Base-by-base conservation (phyloP, 2,888 invertebrate genomes). In the Cryptocephalus moraei region DNA sequence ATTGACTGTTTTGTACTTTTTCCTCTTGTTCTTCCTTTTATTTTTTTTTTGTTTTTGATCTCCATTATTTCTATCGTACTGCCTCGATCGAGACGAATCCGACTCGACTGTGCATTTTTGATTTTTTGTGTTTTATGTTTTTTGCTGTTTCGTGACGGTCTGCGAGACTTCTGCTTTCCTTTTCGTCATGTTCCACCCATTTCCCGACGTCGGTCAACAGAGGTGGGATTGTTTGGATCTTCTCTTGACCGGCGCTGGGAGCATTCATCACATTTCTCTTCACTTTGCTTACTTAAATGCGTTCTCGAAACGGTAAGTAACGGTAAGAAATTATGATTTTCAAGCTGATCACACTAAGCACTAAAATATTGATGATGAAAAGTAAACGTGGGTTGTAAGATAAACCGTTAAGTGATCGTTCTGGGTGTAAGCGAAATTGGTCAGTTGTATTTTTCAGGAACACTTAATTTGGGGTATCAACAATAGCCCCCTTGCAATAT, bases 131-230 rank as follows among this genome's bases (percentile, higher is more conserved):
- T 43, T 11, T 8, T 43, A 10, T 33, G 11, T 50, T 44, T 50
- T 45, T 52, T 47, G 14, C 34, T 42, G 33, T 43, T 33, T 33
- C 47, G 49, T 50, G 51, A 54, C 55, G 55, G 13, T 33, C 36
- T 56, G 61, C 57, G 52, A 57, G 33, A 61, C 60, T 62, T 62
- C 61, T 61, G 59, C 60, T 60, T 58, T 56, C 56, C 58, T 50
- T 46, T 51, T 22, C n/a, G 22, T 22, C 22, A 22, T 22, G 22
- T 22, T 22, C 22, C 22, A 22, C 22, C 3, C 22, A 6, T 6
- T 6, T 6, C 6, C 22, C 6, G 22, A 6, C 22, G 22, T 2
- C 22, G 22, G 22, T 6, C 22, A 22, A 22, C 3, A 22, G 22
- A 22, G 22, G 22, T 4, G 22, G 22, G 22, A 22, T 6, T 4